Evolutionary conservation across 2,888 invertebrate genomes (phyloP), one percentile per base, ranked within the genome.

Genomic region (Gastracanthus pulcherrimus): DNA sequence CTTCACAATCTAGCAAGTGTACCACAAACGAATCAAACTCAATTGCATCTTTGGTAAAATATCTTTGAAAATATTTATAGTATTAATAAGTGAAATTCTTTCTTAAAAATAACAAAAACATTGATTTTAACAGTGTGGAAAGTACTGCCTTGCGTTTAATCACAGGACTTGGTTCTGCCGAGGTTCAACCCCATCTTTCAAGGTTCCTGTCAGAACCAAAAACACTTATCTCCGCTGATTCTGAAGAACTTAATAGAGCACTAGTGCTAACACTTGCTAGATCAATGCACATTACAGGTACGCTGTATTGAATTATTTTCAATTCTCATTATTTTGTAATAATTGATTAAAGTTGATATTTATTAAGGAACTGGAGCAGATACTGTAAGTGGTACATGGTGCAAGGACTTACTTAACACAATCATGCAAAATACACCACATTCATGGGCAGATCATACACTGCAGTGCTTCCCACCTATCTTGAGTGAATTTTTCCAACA

Each of bases 371-470:
- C 91, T 87, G 94, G 94, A 23, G 92, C 92, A 1, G 94, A 94
- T 84, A 92, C 92, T 38, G 89, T 93, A 76, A 93, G 94, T 75
- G 95, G 96, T 0, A 94, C 95, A 2, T 98, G 98, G 94, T 98
- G 98, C 87, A 96, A 97, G 88, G 98, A 99, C 87, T 93, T 99
- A 34, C 92, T 99, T 6, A 95, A 95, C 0, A 96, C 96, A 0
- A 97, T 99, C 29, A 97, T 97, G 94, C 97, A 97, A 85, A 97
- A 97, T 90, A 99, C 98, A 0, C 98, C 98, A 0, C 98, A 98
- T 90, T 96, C 97, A 87, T 99, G 98, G 98, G 97, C 98, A 0
- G 95, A 96, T 82, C 98, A 98, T 90, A 98, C 98, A 3, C 92
- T 98, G 23, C 95, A 96, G 84, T 98, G 98, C 89, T 98, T 99